Conservation (phyloP, 2,113 vertebrate genomes). For the Trinectes maculatus region DNA sequence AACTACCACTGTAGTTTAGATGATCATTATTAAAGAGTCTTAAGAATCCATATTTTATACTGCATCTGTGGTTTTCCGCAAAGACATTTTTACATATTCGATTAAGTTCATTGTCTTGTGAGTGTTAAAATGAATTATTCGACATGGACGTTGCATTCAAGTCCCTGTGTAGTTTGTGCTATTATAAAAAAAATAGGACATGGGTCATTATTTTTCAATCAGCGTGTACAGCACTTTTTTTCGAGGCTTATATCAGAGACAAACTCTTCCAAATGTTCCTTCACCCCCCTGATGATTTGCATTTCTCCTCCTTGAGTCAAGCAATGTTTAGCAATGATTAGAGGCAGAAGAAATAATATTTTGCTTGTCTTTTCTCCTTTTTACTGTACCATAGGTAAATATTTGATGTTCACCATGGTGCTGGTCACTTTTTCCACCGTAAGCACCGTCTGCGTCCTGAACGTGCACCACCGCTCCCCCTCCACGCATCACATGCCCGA, state of each 20-base stretch:
- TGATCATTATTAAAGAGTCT: neutral
- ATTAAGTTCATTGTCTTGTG: neutral
- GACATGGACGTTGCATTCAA: neutral
- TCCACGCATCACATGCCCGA: constrained; percentile 85
- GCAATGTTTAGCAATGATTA: too few relatives aligned
- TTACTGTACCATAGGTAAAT: constrained; percentile 75
- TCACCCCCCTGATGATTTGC: neutral
- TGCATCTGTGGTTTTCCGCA: too few relatives aligned
- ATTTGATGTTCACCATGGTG: constrained; percentile 87
- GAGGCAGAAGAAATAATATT: neutral
- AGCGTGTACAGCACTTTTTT: neutral
- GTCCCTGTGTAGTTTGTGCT: neutral
- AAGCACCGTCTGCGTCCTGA: constrained; percentile 82
- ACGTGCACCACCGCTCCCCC: constrained; percentile 84
- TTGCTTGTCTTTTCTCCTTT: neutral
- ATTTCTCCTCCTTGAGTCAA: neutral
- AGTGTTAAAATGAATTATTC: neutral
- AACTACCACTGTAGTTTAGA: too few relatives aligned
- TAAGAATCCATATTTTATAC: neutral
- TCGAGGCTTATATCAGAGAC: neutral
- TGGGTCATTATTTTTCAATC: too few relatives aligned
- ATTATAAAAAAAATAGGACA: too few relatives aligned
- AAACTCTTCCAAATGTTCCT: neutral
- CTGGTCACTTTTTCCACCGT: constrained; percentile 85
- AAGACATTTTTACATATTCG: neutral